Percentiles rank a stretch among this genome's conserved stretches.
Evolutionary conservation across 2,888 invertebrate genomes (phyloP).

Genomic region (Salpingus planirostris): DNA sequence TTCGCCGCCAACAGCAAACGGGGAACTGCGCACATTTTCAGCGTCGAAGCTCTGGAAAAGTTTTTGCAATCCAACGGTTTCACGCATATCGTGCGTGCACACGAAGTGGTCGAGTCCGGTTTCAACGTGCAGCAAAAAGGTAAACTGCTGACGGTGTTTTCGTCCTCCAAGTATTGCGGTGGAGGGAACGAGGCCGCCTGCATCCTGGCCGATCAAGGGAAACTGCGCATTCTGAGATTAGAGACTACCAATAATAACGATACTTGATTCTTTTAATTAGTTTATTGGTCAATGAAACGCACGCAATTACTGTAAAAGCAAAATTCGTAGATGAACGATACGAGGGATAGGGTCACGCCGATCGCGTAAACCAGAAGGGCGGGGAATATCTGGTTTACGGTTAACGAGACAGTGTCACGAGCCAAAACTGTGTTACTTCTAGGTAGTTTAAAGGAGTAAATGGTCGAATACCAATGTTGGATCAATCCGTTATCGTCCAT

Average conservation of each 20-base stretch:
- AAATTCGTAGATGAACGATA: too few relatives aligned
- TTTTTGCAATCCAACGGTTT: slow-evolving; percentile 59
- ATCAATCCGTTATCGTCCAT: slow-evolving; percentile 12
- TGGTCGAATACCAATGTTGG: slow-evolving; percentile 7
- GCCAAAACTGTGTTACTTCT: background rate
- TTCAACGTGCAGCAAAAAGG: slow-evolving; percentile 59
- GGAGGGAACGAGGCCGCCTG: slow-evolving; percentile 65
- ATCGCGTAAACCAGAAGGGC: too few relatives aligned
- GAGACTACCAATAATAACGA: too few relatives aligned
- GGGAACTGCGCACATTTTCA: slow-evolving; percentile 67
- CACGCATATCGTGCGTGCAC: slow-evolving; percentile 64
- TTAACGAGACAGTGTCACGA: background rate
- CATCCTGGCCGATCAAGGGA: slow-evolving; percentile 55
- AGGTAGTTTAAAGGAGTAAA: background rate
- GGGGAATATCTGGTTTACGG: too few relatives aligned
- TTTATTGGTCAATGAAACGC: too few relatives aligned
- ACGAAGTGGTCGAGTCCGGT: slow-evolving; percentile 63
- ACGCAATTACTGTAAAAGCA: too few relatives aligned
- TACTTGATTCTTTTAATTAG: too few relatives aligned
- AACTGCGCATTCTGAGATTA: slow-evolving; percentile 54
- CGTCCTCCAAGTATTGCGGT: slow-evolving; percentile 66
- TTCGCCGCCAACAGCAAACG: slow-evolving; percentile 59
- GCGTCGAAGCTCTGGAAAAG: slow-evolving; percentile 54
- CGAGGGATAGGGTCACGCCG: too few relatives aligned
- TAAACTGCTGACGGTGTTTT: slow-evolving; percentile 63